A percentile compares a stretch with the other conserved stretches of the same genome.
phyloP scores from a whole-genome alignment of 1,140 invertebrate species.

The Stenopsyche tienmushanensis region DNA sequence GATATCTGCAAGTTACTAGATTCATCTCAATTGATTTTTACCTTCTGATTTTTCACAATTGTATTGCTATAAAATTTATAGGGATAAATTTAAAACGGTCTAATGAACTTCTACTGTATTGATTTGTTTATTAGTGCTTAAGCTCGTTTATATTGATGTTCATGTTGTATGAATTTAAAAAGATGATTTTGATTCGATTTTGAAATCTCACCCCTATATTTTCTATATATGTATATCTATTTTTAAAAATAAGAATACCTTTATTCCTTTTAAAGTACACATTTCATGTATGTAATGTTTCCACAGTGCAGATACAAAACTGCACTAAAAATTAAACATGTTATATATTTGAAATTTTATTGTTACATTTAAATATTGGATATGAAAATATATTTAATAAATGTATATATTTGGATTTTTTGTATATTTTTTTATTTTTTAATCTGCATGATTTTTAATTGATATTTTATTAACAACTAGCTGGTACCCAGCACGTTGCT shows the following conservation, averaged over 20 bases:
- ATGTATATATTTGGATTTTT: slow-evolving; percentile 42
- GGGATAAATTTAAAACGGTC: too few species aligned
- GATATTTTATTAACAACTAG: too few species aligned
- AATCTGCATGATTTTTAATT: too few species aligned
- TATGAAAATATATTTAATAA: slow-evolving; percentile 42
- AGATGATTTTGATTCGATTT: slow-evolving; percentile 6
- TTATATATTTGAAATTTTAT: slow-evolving; percentile 43
- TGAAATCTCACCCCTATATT: not conserved
- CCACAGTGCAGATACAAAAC: slow-evolving; percentile 31
- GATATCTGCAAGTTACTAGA: too few species aligned
- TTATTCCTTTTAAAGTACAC: slow-evolving; percentile 36
- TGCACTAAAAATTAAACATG: slow-evolving; percentile 40
- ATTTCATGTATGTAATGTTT: slow-evolving; percentile 39
- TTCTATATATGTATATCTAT: not conserved
- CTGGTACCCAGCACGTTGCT: too few species aligned
- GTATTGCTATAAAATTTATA: too few species aligned
- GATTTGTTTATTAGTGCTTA: too few species aligned
- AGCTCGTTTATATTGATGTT: too few species aligned
- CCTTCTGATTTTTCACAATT: too few species aligned
- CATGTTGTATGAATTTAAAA: not conserved
- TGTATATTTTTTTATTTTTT: slow-evolving; percentile 24
- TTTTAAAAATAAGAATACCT: slow-evolving; percentile 17
- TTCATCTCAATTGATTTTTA: too few species aligned
- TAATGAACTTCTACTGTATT: too few species aligned
- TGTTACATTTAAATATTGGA: slow-evolving; percentile 42